Conservation (phyloP, 2,797 vertebrate genomes). For the Hydrophis major region DNA sequence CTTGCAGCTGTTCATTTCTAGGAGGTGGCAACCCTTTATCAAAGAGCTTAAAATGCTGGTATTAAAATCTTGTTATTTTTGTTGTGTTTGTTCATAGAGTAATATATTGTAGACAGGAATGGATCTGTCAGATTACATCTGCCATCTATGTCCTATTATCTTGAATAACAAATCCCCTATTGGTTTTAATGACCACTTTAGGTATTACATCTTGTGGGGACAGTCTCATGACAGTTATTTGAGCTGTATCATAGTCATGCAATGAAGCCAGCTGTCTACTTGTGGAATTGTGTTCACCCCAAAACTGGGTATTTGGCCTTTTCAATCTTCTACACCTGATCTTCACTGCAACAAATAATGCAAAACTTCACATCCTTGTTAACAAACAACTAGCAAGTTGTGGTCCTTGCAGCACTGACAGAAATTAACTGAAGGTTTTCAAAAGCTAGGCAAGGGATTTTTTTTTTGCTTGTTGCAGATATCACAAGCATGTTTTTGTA, state of each 20-base stretch:
- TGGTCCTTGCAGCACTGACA: background rate
- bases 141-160: conserved; percentile 1
- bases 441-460: background rate
- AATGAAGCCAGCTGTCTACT: background rate
- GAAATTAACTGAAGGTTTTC: background rate
- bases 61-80: conserved; percentile 22
- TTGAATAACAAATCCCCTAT: conserved; percentile 1
- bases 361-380: background rate
- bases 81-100: background rate
- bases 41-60: conserved; percentile 21
- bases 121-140: conserved; percentile 17
- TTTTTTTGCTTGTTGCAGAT: background rate
- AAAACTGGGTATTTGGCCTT: background rate
- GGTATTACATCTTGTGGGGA: background rate
- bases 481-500: background rate
- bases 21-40: conserved; percentile 31
- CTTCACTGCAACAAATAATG: background rate
- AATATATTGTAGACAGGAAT: conserved; percentile 13
- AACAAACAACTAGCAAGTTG: background rate
- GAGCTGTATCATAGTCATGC: background rate
- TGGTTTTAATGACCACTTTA: conserved; percentile 19
- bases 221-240: background rate
- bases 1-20: conserved; percentile 29
- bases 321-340: background rate
- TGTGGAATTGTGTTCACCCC: background rate